Conservation (phyloP, 2,888 invertebrate genomes). For the Villa cingulata region DNA sequence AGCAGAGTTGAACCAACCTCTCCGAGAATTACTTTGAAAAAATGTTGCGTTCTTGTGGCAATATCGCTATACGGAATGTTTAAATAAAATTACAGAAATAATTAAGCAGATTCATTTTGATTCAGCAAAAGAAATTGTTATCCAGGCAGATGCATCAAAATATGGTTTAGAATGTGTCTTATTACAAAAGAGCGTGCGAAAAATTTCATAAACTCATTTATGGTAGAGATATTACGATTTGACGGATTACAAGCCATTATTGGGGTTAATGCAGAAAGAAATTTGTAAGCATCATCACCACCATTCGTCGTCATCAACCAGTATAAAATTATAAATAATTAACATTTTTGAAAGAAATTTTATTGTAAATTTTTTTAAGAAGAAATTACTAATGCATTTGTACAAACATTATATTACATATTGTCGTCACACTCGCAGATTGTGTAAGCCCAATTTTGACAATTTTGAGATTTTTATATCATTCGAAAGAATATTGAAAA, state of each 20-base stretch:
- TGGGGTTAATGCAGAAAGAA: conserved; percentile 11
- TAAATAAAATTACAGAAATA: background rate
- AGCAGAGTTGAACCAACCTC: background rate
- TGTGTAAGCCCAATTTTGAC: too few species aligned
- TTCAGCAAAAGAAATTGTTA: background rate
- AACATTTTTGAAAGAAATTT: too few species aligned
- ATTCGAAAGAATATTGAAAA: too few species aligned
- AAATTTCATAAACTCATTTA: conserved; percentile 14
- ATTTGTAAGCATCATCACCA: conserved; percentile 10
- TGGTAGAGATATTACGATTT: conserved; percentile 8
- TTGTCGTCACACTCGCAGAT: too few species aligned
- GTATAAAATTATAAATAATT: too few species aligned
- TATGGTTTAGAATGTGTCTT: conserved; percentile 7
- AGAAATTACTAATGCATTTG: too few species aligned
- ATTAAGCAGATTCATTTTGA: background rate
- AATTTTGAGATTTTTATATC: too few species aligned
- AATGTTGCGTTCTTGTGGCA: background rate
- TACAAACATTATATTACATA: too few species aligned
- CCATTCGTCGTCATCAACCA: too few species aligned
- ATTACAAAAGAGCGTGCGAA: conserved; percentile 9
- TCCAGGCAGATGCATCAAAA: conserved; percentile 9
- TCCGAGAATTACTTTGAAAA: background rate
- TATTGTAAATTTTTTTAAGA: too few species aligned
- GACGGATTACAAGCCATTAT: conserved; percentile 13
- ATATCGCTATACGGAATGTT: background rate